Evolutionary conservation across 2,797 vertebrate genomes (phyloP).

Genomic region (Neosilurus mollespiculum): DNA sequence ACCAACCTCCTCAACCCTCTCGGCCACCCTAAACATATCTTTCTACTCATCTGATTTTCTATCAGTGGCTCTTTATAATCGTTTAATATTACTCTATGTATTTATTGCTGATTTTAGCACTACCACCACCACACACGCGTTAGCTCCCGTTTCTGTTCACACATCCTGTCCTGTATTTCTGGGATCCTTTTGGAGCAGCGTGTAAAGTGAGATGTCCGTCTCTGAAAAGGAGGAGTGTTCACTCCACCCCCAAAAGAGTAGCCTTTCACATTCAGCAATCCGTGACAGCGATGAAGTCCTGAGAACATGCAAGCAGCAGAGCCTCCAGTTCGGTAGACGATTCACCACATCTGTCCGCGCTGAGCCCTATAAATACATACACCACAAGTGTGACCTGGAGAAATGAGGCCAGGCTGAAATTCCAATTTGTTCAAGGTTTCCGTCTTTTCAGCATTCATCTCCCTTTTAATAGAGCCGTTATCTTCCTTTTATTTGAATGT

Average conservation of each 20-base stretch:
- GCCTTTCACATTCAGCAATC: constrained; percentile 46
- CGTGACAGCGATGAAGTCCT: constrained; percentile 44
- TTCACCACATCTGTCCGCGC: constrained; percentile 49
- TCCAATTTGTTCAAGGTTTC: constrained; percentile 12
- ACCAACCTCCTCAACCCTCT: constrained; percentile 33
- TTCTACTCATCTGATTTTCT: constrained; percentile 66
- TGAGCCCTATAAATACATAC: constrained; percentile 59
- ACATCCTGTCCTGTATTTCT: neutral
- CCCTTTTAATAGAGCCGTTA: neutral
- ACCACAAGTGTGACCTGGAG: constrained; percentile 44
- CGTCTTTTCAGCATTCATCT: too few species aligned
- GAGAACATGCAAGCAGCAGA: constrained; percentile 37
- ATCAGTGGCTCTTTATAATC: constrained; percentile 66
- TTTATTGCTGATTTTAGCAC: neutral
- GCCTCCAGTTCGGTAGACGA: constrained; percentile 28
- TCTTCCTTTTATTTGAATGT: neutral
- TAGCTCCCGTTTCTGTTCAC: neutral
- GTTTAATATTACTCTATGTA: neutral
- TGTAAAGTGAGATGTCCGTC: constrained; percentile 50
- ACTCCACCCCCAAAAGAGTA: constrained; percentile 29
- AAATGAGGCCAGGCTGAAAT: constrained; percentile 24
- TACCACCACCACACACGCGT: neutral
- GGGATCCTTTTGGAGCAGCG: neutral
- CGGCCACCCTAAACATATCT: constrained; percentile 62
- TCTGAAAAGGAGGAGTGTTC: neutral